phyloP scores from a whole-genome alignment of 2,888 invertebrate species.

The Thyatira batis region DNA sequence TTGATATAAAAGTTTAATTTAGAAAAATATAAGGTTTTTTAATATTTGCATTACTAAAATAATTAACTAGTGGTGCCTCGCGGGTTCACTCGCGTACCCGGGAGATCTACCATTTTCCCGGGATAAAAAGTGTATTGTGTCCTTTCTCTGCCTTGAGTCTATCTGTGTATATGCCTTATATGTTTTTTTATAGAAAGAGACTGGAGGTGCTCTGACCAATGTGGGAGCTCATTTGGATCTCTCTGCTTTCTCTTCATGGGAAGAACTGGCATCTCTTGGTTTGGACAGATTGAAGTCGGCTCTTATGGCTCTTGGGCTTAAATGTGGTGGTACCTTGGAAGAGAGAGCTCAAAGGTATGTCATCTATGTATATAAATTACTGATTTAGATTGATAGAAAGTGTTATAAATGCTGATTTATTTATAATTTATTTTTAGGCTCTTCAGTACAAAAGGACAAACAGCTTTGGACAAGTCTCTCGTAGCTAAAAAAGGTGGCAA shows the following conservation, averaged over 20 bases:
- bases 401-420: neutral
- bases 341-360: constrained; percentile 97
- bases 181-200: constrained; percentile 91
- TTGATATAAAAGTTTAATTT: too few relatives aligned
- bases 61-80: too few relatives aligned
- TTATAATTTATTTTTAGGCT: constrained; percentile 70
- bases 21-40: too few relatives aligned
- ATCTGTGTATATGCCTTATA: too few relatives aligned
- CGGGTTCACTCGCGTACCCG: too few relatives aligned
- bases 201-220: constrained; percentile 95
- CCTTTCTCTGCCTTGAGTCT: too few relatives aligned
- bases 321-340: constrained; percentile 99
- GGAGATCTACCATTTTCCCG: too few relatives aligned
- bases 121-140: too few relatives aligned
- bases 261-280: constrained; percentile 98
- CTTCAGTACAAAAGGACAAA: constrained; percentile 97
- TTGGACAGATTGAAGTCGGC: constrained; percentile 98
- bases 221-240: constrained; percentile 98
- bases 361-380: too few relatives aligned
- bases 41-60: too few relatives aligned
- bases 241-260: constrained; percentile 98
- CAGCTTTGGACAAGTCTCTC: constrained; percentile 94
- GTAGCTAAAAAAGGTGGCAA: constrained; percentile 95
- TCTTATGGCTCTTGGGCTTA: constrained; percentile 96
- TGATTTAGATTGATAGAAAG: neutral